A percentile compares a stretch with the other conserved stretches of the same genome.
Evolutionary conservation across 1,140 invertebrate species (phyloP).

Genomic region (Diachasma alloeum): DNA sequence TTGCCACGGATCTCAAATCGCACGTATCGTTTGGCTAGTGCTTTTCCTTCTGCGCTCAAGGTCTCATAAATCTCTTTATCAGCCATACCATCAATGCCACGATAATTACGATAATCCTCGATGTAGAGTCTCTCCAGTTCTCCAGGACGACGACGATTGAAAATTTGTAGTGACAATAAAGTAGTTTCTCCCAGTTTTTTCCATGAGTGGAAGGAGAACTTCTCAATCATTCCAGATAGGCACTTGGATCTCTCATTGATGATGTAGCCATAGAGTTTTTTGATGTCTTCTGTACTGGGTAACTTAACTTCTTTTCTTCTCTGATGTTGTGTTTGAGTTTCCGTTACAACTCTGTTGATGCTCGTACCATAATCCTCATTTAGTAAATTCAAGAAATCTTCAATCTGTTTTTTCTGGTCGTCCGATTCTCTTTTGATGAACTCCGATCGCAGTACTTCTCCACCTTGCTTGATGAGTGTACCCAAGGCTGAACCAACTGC

Average conservation of each 20-base stretch:
- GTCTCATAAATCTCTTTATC: slow-evolving; percentile 13
- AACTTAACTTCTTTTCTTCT: background rate
- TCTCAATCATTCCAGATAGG: background rate
- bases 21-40: slow-evolving; percentile 25
- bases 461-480: slow-evolving; percentile 26
- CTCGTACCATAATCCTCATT: slow-evolving; percentile 23
- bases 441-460: slow-evolving; percentile 18
- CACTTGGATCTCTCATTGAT: background rate
- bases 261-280: background rate
- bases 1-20: slow-evolving; percentile 31
- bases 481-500: slow-evolving; percentile 17
- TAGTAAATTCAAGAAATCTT: slow-evolving; percentile 32
- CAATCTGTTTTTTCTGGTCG: slow-evolving; percentile 20
- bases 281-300: background rate
- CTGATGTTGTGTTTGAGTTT: slow-evolving; percentile 15
- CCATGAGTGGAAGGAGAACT: background rate
- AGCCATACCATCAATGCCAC: slow-evolving; percentile 6
- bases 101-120: slow-evolving; percentile 20
- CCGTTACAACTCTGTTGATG: slow-evolving; percentile 14
- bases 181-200: slow-evolving; percentile 1
- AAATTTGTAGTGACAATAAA: slow-evolving; percentile 12
- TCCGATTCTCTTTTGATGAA: slow-evolving; percentile 27
- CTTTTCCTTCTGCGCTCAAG: slow-evolving; percentile 20
- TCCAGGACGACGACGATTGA: slow-evolving; percentile 30
- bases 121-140: slow-evolving; percentile 29